phyloP scores from a whole-genome alignment of 2,797 vertebrate species.

The Neoniphon sammara region DNA sequence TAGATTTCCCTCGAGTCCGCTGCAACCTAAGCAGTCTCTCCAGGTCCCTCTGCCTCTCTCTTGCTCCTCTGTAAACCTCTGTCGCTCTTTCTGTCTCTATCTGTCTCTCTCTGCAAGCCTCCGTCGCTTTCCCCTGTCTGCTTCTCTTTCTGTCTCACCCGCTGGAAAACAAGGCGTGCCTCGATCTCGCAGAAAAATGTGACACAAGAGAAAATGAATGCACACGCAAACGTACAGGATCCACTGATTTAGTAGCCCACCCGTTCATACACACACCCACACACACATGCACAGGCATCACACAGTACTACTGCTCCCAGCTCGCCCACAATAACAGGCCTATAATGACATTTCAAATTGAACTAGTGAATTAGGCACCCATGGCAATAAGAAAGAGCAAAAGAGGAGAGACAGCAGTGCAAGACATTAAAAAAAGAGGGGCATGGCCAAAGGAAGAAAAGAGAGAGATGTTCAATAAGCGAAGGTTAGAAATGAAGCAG shows the following conservation, averaged over 20 bases:
- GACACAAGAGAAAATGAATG: too few relatives aligned
- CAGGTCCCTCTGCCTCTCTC: constrained; percentile 44
- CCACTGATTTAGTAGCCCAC: too few relatives aligned
- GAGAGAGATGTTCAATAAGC: constrained; percentile 3
- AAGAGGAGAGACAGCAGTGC: background rate
- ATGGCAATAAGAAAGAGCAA: background rate
- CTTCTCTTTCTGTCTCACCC: background rate
- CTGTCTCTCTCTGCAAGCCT: constrained; percentile 12
- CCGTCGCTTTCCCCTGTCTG: constrained; percentile 22
- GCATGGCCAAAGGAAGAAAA: background rate
- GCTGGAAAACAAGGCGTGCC: constrained; percentile 12
- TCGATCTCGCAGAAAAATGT: too few relatives aligned
- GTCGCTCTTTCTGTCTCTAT: constrained; percentile 11
- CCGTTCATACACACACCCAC: too few relatives aligned
- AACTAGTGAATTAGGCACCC: constrained; percentile 17
- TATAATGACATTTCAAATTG: constrained; percentile 19
- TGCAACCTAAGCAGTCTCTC: constrained; percentile 67
- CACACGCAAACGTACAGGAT: too few relatives aligned
- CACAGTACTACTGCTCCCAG: background rate
- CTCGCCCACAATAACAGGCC: constrained; percentile 7
- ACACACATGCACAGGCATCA: background rate
- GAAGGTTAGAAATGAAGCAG: constrained; percentile 27
- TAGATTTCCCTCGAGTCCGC: constrained; percentile 81
- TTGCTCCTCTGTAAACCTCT: too few relatives aligned
- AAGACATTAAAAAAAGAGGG: constrained; percentile 5